Percentiles rank a stretch among this genome's conserved stretches.
phyloP scores from a whole-genome alignment of 2,797 vertebrate genomes.

The Botia almorhae region DNA sequence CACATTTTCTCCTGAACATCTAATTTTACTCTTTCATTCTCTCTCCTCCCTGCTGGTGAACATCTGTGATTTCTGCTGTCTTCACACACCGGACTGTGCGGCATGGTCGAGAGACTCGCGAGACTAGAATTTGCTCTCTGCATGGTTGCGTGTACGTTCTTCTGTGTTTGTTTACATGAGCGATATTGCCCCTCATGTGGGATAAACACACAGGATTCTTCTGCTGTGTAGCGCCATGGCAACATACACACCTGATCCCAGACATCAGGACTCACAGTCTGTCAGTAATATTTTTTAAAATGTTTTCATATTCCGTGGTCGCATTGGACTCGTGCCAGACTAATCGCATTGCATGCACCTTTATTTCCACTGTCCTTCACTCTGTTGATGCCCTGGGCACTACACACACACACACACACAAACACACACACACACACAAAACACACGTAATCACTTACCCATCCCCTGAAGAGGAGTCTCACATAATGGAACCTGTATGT shows the following conservation, averaged over 20 bases:
- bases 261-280: not conserved
- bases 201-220: not conserved
- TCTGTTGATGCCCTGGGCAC: constrained; percentile 3
- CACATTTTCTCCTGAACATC: not conserved
- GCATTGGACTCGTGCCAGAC: constrained; percentile 40
- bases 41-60: constrained; percentile 33
- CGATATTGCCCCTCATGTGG: not conserved
- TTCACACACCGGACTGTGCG: constrained; percentile 18
- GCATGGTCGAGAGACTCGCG: too few species aligned
- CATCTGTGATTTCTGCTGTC: constrained; percentile 55
- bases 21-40: not conserved
- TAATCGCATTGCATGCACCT: constrained; percentile 36
- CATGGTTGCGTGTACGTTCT: not conserved
- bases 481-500: constrained; percentile 53
- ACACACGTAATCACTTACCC: constrained; percentile 6
- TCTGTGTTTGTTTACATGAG: not conserved
- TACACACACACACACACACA: not conserved
- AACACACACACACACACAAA: not conserved
- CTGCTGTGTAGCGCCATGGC: constrained; percentile 28
- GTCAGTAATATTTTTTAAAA: constrained; percentile 24
- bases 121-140: constrained; percentile 22
- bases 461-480: constrained; percentile 44
- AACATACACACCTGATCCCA: constrained; percentile 42
- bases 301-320: not conserved
- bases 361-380: constrained; percentile 41